These are phyloP conservation scores for Euglossa dilemma DNA, from an alignment of 1,140 invertebrate species.

Conservation along the genomic window DNA sequence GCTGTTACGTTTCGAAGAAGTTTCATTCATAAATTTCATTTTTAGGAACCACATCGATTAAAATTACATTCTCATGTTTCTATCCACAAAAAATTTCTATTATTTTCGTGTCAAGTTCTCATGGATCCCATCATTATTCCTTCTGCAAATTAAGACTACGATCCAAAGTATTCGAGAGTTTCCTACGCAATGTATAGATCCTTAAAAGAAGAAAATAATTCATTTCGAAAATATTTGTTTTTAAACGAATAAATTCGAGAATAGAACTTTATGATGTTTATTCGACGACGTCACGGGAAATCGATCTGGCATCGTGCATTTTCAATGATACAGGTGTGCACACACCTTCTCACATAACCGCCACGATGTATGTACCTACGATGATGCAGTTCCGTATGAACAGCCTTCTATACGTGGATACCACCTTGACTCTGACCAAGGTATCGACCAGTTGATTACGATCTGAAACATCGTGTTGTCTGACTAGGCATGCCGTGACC, in stretches of 20 bases:
- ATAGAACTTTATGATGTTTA: neutral
- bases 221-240: too few species aligned
- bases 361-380: neutral
- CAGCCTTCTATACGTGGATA: slow-evolving; percentile 31
- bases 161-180: too few species aligned
- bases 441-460: slow-evolving; percentile 68
- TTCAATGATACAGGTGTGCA: neutral
- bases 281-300: neutral
- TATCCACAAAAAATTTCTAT: neutral
- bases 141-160: neutral
- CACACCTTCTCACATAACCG: slow-evolving; percentile 12
- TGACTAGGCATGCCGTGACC: slow-evolving; percentile 50
- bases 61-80: neutral
- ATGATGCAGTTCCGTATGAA: slow-evolving; percentile 12
- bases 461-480: slow-evolving; percentile 61
- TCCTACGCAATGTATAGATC: too few species aligned
- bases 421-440: slow-evolving; percentile 66
- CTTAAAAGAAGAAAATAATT: neutral
- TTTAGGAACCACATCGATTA: neutral
- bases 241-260: neutral
- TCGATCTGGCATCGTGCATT: neutral
- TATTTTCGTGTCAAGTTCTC: neutral
- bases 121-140: too few species aligned
- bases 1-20: neutral
- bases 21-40: neutral